Evolutionary conservation across 2,113 vertebrate genomes (phyloP).

Genomic region (Rhabdomys dilectus): DNA sequence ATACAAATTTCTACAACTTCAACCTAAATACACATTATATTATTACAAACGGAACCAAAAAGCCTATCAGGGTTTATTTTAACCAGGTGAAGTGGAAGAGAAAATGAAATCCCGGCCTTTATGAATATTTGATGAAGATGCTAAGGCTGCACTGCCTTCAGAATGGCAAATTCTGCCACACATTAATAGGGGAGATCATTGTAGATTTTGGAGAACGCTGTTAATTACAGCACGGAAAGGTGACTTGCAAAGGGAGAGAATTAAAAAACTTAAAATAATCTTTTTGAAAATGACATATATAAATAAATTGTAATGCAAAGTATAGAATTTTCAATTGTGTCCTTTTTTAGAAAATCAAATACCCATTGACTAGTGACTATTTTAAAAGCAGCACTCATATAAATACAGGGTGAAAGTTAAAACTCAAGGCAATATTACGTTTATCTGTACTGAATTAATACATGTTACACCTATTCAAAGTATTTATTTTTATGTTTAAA

Average conservation of each 20-base stretch:
- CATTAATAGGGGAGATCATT: not conserved
- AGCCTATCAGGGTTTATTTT: not conserved
- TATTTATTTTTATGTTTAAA: constrained; percentile 34
- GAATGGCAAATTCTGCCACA: constrained; percentile 36
- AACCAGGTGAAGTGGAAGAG: not conserved
- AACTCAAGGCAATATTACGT: not conserved
- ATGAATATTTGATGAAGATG: constrained; percentile 44
- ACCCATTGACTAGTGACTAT: constrained; percentile 36
- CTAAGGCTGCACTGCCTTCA: not conserved
- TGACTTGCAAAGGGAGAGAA: not conserved
- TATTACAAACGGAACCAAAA: constrained; percentile 5
- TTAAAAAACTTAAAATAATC: not conserved
- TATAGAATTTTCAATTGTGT: not conserved
- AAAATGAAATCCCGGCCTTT: constrained; percentile 28
- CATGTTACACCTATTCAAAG: not conserved
- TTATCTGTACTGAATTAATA: constrained; percentile 4
- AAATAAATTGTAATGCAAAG: not conserved
- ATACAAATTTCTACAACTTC: not conserved
- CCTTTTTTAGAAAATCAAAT: not conserved
- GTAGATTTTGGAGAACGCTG: constrained; percentile 16
- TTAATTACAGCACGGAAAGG: not conserved
- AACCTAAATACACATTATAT: not conserved
- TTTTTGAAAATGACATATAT: not conserved
- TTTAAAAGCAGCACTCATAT: constrained; percentile 33
- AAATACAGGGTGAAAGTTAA: constrained; percentile 25